Evolutionary conservation across 2,113 vertebrate species (phyloP).

Genomic region (Craseonycteris thonglongyai): DNA sequence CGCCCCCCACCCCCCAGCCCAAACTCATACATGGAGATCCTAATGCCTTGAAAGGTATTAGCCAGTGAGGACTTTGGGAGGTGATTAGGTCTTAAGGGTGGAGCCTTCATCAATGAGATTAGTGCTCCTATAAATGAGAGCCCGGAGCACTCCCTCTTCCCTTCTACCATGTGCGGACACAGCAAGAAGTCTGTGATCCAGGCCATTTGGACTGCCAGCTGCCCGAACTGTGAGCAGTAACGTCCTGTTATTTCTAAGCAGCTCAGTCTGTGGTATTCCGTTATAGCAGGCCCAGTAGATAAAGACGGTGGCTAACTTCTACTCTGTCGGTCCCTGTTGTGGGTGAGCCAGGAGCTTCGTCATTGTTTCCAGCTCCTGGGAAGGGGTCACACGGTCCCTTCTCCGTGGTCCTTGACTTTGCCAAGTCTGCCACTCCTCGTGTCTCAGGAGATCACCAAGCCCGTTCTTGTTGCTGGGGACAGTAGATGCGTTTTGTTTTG

Average conservation of each 20-base stretch:
- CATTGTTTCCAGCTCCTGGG: neutral
- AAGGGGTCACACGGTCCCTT: neutral
- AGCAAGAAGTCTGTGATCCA: no score
- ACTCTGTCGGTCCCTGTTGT: fast-evolving
- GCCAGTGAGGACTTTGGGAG: no score
- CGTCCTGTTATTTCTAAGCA: no score
- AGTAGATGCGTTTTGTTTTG: neutral
- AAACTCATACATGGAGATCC: neutral
- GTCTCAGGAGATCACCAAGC: neutral
- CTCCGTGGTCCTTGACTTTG: neutral
- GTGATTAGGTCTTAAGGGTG: no score
- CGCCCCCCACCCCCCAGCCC: neutral
- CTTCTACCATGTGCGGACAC: no score
- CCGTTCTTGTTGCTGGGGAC: neutral
- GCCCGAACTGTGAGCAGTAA: neutral
- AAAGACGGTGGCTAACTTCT: neutral
- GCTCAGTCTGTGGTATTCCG: no score
- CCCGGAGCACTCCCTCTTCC: neutral
- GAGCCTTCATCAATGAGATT: no score
- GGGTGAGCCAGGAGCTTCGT: neutral
- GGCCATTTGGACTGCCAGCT: neutral
- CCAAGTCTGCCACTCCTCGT: neutral
- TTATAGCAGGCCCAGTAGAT: neutral
- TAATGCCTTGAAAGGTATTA: no score
- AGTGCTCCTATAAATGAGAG: no score